A percentile compares a stretch with the other conserved stretches of the same genome.
phyloP scores from a whole-genome alignment of 2,113 vertebrate genomes.

The Zeus faber region DNA sequence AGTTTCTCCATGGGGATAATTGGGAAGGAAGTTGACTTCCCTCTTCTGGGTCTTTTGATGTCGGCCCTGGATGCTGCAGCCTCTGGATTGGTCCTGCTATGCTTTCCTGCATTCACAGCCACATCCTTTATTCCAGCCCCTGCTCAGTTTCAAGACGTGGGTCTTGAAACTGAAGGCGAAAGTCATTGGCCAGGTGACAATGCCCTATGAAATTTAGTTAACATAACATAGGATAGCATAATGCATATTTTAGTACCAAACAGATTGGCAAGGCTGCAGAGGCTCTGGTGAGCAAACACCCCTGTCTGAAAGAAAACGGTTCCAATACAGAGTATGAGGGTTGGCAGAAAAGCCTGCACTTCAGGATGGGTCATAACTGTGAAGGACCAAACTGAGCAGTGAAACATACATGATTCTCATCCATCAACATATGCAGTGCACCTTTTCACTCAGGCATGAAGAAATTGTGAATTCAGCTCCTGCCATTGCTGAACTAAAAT shows the following conservation, averaged over 20 bases:
- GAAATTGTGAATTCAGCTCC: conserved; percentile 19
- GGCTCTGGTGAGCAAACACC: conserved; percentile 26
- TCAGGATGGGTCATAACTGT: conserved; percentile 33
- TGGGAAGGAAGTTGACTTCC: conserved; percentile 28
- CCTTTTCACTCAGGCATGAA: conserved; percentile 20
- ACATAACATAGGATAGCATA: conserved; percentile 22
- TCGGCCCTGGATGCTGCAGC: conserved; percentile 6
- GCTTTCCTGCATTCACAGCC: conserved; percentile 15
- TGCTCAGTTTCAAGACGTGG: conserved; percentile 28
- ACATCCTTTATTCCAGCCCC: conserved; percentile 23
- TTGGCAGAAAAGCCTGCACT: conserved; percentile 30
- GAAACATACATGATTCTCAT: conserved; percentile 28
- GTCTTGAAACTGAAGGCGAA: conserved; percentile 31
- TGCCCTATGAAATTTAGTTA: conserved; percentile 32
- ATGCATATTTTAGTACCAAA: conserved; percentile 24
- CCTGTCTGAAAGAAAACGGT: conserved; percentile 28
- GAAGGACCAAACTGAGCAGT: conserved; percentile 23
- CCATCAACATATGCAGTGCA: conserved; percentile 20
- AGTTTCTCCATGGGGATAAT: conserved; percentile 20
- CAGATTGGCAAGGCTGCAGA: conserved; percentile 26
- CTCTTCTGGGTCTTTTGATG: conserved; percentile 33
- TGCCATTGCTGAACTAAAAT: conserved; percentile 14
- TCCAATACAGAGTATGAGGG: conserved; percentile 19
- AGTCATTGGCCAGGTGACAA: conserved; percentile 20
- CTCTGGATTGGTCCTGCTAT: conserved; percentile 11